phyloP scores from a whole-genome alignment of 1,140 invertebrate genomes.

The Tenebrio molitor region DNA sequence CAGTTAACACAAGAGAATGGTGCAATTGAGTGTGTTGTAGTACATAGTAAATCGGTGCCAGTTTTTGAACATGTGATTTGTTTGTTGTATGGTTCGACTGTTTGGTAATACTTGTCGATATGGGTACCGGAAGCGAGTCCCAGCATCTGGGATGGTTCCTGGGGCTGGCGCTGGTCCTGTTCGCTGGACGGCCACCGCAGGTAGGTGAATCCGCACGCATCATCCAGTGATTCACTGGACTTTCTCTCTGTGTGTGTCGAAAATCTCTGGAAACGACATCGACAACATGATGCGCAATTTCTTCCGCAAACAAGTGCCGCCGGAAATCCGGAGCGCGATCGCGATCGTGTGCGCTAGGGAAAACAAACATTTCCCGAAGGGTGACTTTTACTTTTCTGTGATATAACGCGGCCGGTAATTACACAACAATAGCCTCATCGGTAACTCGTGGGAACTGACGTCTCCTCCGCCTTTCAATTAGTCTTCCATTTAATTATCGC shows the following conservation, averaged over 20 bases:
- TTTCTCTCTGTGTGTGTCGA: slow-evolving; percentile 14
- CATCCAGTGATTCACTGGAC: neutral
- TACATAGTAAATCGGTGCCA: slow-evolving; percentile 14
- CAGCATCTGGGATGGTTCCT: neutral
- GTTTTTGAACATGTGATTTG: slow-evolving; percentile 44
- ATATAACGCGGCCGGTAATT: neutral
- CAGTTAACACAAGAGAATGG: slow-evolving; percentile 40
- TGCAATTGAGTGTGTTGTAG: slow-evolving; percentile 19
- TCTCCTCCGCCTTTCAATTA: slow-evolving; percentile 25
- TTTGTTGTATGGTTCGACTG: slow-evolving; percentile 3
- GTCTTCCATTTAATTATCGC: slow-evolving; percentile 13
- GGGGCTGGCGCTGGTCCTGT: neutral
- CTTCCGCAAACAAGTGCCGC: neutral
- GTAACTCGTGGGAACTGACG: slow-evolving; percentile 31
- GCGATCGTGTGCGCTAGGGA: neutral
- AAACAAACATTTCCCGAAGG: neutral
- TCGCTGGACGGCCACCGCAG: slow-evolving; percentile 5
- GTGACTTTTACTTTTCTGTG: slow-evolving; percentile 8
- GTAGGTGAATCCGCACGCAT: neutral
- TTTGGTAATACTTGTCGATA: slow-evolving; percentile 8
- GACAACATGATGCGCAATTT: slow-evolving; percentile 17
- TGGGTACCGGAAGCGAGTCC: slow-evolving; percentile 4
- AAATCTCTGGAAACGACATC: neutral
- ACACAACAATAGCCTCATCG: slow-evolving; percentile 25
- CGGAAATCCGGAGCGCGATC: slow-evolving; percentile 16